Evolutionary conservation across 2,888 invertebrate species (phyloP), one percentile per base, ranked within the genome.

Genomic region (Acheta domesticus): DNA sequence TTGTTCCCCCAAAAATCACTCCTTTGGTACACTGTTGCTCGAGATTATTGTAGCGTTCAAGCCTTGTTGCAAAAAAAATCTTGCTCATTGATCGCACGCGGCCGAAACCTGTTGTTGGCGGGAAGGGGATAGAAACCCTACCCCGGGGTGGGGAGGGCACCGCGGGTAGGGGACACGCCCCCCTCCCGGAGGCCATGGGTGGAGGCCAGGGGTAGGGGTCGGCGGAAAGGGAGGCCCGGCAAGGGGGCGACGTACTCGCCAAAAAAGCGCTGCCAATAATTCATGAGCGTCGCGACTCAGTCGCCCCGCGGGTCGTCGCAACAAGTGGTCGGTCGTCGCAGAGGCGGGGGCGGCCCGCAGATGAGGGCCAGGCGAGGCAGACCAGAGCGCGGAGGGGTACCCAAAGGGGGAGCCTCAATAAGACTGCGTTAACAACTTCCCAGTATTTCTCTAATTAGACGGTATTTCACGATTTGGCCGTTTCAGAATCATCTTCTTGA

Each of bases 241-340:
- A 62, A 19, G 62, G n/a, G n/a, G 62, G 62, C 14, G 62, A 62
- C 62, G 62, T n/a, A 19, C 62, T 14, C 62, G 14, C 62, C 62
- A 62, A 62, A 62, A 36, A 62, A 62, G 62, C 14, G 62, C 62
- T n/a, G 62, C 62, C 62, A 62, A 62, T 62, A 62, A 62, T 62
- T 62, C 62, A 62, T 62, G 62, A 62, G 62, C 62, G 62, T 62
- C 62, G 62, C 62, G 62, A 62, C 62, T 62, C 62, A 16, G 16
- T 8, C n/a, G 62, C 62, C n/a, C 62, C 62, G n/a, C 62, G n/a
- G 62, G 62, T 62, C 62, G 62, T 62, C 62, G 62, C 62, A 62
- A 62, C 62, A 62, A 62, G 62, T 62, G 62, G 62, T 62, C n/a
- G 36, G 62, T 62, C 62, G 62, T 11, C 14, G 62, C 16, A 8